Percentiles rank a stretch among this genome's conserved stretches.
Conservation (phyloP, 2,797 vertebrate species). For the Notoglanidium macrostoma region DNA sequence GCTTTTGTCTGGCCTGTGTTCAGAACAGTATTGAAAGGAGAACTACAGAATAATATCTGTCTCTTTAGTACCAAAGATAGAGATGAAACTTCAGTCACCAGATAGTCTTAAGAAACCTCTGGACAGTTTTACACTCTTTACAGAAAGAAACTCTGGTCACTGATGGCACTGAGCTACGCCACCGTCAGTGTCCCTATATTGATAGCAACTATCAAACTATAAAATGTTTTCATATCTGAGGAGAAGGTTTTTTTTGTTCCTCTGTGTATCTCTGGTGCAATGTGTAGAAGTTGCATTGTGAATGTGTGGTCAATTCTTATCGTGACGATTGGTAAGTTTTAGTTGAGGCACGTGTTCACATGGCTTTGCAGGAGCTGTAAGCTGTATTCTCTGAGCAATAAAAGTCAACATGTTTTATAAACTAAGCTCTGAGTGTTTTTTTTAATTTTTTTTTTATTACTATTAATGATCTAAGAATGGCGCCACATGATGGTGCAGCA, state of each 20-base stretch:
- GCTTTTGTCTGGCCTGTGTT: conserved; percentile 61
- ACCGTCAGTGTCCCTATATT: conserved; percentile 65
- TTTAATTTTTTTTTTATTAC: neutral
- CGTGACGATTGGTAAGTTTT: conserved; percentile 83
- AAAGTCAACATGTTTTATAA: conserved; percentile 81
- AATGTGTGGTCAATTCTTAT: conserved; percentile 74
- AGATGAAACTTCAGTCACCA: conserved; percentile 54
- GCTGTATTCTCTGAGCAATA: conserved; percentile 99
- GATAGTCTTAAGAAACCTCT: conserved; percentile 70
- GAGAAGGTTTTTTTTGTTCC: conserved; percentile 68
- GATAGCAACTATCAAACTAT: conserved; percentile 74
- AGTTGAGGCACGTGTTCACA: conserved; percentile 84
- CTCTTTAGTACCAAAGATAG: conserved; percentile 77
- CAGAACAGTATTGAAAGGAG: conserved; percentile 75
- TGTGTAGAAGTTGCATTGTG: conserved; percentile 74
- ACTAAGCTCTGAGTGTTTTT: conserved; percentile 2
- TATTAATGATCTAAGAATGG: neutral
- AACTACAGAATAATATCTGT: conserved; percentile 66
- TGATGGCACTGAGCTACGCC: conserved; percentile 48
- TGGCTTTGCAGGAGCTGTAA: conserved; percentile 89
- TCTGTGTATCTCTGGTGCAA: conserved; percentile 63
- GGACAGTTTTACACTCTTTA: conserved; percentile 50
- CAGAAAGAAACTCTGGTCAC: conserved; percentile 49
- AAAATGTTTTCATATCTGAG: conserved; percentile 75
- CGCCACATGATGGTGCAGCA: neutral